phyloP scores from a whole-genome alignment of 2,113 vertebrate genomes.

The Tragelaphus buxtoni region DNA sequence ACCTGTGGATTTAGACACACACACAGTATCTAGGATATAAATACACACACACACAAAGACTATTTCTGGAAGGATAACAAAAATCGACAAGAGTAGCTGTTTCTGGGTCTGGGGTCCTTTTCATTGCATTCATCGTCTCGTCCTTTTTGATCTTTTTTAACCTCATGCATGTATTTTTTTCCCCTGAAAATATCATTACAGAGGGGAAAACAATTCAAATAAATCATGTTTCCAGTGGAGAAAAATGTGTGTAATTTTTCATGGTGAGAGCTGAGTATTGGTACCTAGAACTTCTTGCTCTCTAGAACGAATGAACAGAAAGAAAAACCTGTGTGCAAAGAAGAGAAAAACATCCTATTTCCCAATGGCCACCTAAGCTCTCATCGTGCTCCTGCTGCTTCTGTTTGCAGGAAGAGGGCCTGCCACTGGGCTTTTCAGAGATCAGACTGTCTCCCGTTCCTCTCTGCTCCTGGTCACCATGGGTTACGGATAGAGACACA shows the following conservation, averaged over 20 bases:
- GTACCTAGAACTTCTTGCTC: not conserved
- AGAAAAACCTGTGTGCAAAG: not conserved
- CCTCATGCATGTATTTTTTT: not conserved
- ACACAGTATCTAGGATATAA: not conserved
- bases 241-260: not conserved
- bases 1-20: not conserved
- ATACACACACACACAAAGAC: not conserved
- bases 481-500: not conserved
- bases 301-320: not conserved
- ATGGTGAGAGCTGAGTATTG: not conserved
- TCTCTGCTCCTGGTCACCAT: not conserved
- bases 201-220: not conserved
- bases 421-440: not conserved
- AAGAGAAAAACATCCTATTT: not conserved
- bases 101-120: not conserved
- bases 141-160: not conserved
- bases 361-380: not conserved
- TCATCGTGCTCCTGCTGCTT: not conserved
- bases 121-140: not conserved
- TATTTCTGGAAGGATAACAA: not conserved
- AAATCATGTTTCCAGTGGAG: not conserved
- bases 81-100: not conserved
- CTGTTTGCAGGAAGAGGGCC: not conserved
- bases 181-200: not conserved
- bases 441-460: not conserved